Percentiles rank a stretch among this genome's conserved stretches.
phyloP scores from a whole-genome alignment of 2,113 vertebrate genomes.

The Lontra canadensis region DNA sequence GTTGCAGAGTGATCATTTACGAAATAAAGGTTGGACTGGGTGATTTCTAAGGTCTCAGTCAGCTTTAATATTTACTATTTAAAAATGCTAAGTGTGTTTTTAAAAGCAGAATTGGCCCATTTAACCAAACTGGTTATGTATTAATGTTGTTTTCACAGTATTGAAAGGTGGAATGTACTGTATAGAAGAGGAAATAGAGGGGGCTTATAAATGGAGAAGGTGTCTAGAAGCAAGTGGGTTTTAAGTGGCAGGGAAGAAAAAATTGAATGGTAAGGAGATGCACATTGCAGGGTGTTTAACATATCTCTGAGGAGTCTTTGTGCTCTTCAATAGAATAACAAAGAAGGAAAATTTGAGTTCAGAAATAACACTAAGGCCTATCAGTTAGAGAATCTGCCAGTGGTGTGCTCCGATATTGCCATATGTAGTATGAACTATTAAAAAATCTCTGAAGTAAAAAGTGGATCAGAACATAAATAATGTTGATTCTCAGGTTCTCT shows the following conservation, averaged over 20 bases:
- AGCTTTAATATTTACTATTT: conserved; percentile 27
- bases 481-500: background rate
- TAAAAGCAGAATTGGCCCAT: background rate
- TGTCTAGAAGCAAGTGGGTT: conserved; percentile 14
- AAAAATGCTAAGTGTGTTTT: conserved; percentile 27
- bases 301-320: background rate
- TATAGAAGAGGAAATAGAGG: conserved; percentile 4
- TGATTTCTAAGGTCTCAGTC: conserved; percentile 10
- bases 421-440: background rate
- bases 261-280: background rate
- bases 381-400: conserved; percentile 9
- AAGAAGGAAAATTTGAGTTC: conserved; percentile 30
- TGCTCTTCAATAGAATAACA: background rate
- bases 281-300: background rate
- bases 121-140: conserved; percentile 13
- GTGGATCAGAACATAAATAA: conserved; percentile 24
- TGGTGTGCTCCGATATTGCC: background rate
- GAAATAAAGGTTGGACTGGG: background rate
- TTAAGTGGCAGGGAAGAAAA: conserved; percentile 16
- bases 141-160: conserved; percentile 12
- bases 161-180: conserved; percentile 8
- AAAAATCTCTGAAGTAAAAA: conserved; percentile 32
- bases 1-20: background rate
- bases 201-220: background rate
- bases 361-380: background rate